Conservation (phyloP, 2,113 vertebrate species). For the Cheilinus undulatus region DNA sequence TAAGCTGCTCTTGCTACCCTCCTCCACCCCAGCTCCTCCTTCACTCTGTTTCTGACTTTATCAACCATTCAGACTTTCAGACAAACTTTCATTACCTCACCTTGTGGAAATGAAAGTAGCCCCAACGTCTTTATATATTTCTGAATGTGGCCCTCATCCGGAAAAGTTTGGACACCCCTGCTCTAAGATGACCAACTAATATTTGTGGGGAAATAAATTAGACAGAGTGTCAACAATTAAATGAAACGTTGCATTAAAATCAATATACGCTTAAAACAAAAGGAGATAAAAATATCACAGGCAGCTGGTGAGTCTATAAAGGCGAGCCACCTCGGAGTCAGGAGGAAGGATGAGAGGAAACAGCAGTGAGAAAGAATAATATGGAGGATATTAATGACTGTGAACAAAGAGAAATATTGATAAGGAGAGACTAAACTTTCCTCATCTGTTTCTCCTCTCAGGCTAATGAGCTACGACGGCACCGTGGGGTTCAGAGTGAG, state of each 20-base stretch:
- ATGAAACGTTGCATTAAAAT: background rate
- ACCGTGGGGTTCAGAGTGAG: background rate
- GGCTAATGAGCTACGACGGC: slow-evolving; percentile 7
- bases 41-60: no score
- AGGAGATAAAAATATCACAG: no score
- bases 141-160: no score
- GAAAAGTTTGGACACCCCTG: no score
- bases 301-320: background rate
- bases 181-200: no score
- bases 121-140: no score
- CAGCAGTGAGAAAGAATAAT: background rate
- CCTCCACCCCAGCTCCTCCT: no score
- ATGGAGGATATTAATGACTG: background rate
- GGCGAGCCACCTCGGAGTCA: background rate
- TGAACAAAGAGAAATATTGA: slow-evolving; percentile 53
- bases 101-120: no score
- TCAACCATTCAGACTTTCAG: no score
- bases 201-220: no score
- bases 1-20: no score
- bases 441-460: slow-evolving; percentile 1
- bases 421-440: slow-evolving; percentile 19
- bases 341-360: background rate
- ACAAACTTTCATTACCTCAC: no score
- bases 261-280: background rate
- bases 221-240: background rate